Base-by-base conservation (phyloP, 2,888 invertebrate genomes). In the Caenorhabditis parvicauda region DNA sequence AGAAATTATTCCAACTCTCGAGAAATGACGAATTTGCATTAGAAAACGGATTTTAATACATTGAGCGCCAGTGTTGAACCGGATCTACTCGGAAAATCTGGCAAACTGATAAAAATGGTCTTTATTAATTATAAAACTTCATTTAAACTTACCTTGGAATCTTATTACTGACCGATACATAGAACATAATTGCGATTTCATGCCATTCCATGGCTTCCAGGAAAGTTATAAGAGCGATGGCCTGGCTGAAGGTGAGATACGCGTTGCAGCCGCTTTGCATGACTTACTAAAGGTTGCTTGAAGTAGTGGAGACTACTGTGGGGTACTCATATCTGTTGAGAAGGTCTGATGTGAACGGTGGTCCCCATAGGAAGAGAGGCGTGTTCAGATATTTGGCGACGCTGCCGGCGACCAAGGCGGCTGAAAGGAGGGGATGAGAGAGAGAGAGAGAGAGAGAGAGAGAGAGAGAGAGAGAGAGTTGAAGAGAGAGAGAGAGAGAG, bases 181-280 rank as follows among this genome's bases (percentile, higher is more conserved):
- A 64, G 53, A 70, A 75, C 17, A 75, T 47, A 38, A 74, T 38
- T n/a, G 74, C 67, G 17, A 75, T 69, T 47, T 74, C 72, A 7
- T 56, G 63, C 75, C 75, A 75, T 25, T 65, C 45, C 44, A 61
- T 75, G 22, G 66, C 53, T 17, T 44, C 38, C 39, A 75, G 17
- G 43, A 75, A 32, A 17, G 62, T 38, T 17, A 68, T 47, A 21
- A 59, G 21, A 0, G 62, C 55, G 35, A 50, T 53, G 2, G 67
- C 67, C 44, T 62, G 58, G 25, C 67, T 68, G 45, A 27, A 64
- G 54, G 32, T 2, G 29, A 14, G 7, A 5, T 5, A 14, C n/a
- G 0, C n/a, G n/a, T 21, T 17, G 35, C n/a, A 38, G 7, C 4
- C 17, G 27, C 1, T 9, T n/a, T 14, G 7, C 28, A 7, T 12